Base-by-base conservation (phyloP, 2,888 invertebrate species). In the Rosalia funebris region DNA sequence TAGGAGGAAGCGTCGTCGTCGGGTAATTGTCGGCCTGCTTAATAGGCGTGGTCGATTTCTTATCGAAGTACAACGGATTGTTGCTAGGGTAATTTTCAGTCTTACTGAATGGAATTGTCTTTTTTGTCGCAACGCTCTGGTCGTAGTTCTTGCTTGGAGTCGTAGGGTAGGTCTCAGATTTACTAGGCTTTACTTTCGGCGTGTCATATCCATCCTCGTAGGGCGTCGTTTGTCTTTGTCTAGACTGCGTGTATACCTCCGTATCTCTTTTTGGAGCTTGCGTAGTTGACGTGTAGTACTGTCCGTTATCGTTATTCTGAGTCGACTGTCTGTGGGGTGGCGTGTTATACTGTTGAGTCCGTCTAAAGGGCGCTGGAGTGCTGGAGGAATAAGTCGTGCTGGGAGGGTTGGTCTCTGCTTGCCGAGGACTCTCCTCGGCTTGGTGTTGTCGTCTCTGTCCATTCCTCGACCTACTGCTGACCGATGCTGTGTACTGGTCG, bases 1-100 rank as follows among this genome's bases (percentile, higher is more conserved):
- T 78, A 1, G 81, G 80, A 1, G 79, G 71, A 50, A 78, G 77
- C 0, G 79, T 81, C 0, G 79, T 81, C 10, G 79, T 80, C 11
- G 79, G 79, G 45, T 70, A 64, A 59, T 71, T 71, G 31, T 78
- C 70, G 31, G 64, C 61, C 65, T 77, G 71, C 62, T 73, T 73
- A 9, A 66, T 56, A 2, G 73, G 70, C 56, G 73, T 73, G 11
- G 76, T 73, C 10, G 71, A 69, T 62, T 76, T 76, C 37, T 76
- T 77, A 34, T 75, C 72, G 37, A 72, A 71, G 47, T 72, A 73
- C 42, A 71, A 66, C 11, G 72, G 68, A 39, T 69, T 73, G 50
- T 71, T 74, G 19, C 68, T 74, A 14, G 75, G 74, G 45, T 69
- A 71, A 25, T 72, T 72, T 4, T 71, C 72, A n/a, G 72, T 62